A percentile compares a stretch with the other conserved stretches of the same genome.
Evolutionary conservation across 2,797 vertebrate species (phyloP).

Genomic region (Acipenser ruthenus): DNA sequence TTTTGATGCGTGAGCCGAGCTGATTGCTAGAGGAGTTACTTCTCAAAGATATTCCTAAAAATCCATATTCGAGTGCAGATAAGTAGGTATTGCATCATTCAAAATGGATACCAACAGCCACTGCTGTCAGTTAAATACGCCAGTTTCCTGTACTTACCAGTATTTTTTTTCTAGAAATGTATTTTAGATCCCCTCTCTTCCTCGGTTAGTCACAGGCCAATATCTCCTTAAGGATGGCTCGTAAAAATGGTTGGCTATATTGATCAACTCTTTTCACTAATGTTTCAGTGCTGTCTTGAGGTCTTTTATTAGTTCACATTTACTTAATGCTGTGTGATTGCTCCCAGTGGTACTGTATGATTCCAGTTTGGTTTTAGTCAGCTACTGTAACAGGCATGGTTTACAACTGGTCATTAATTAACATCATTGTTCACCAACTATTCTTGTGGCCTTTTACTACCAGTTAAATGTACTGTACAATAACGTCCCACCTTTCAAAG

Average conservation of each 20-base stretch:
- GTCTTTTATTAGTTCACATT: conserved; percentile 25
- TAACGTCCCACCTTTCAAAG: background rate
- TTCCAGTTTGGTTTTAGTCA: conserved; percentile 6
- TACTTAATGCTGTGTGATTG: conserved; percentile 9
- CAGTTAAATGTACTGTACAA: conserved; percentile 5
- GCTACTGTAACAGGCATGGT: conserved; percentile 2
- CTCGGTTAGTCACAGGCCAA: conserved; percentile 35
- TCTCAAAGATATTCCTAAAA: no score
- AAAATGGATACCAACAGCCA: no score
- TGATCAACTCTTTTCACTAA: conserved; percentile 43
- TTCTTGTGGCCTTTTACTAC: background rate
- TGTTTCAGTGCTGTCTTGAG: conserved; percentile 46
- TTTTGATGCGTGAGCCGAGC: no score
- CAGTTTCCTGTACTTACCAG: no score
- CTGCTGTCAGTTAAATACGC: no score
- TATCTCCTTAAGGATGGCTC: conserved; percentile 43
- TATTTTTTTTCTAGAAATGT: background rate
- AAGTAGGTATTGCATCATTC: no score
- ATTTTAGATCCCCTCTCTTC: conserved; percentile 14
- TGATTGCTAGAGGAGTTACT: no score
- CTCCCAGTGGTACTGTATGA: conserved; percentile 3
- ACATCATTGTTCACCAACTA: conserved; percentile 6
- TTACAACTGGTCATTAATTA: conserved; percentile 8
- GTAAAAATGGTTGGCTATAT: conserved; percentile 40
- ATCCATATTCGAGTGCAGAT: no score